These are phyloP conservation scores for Drosophila putrida DNA, from an alignment of 2,888 invertebrate genomes.

Conservation along the genomic window DNA sequence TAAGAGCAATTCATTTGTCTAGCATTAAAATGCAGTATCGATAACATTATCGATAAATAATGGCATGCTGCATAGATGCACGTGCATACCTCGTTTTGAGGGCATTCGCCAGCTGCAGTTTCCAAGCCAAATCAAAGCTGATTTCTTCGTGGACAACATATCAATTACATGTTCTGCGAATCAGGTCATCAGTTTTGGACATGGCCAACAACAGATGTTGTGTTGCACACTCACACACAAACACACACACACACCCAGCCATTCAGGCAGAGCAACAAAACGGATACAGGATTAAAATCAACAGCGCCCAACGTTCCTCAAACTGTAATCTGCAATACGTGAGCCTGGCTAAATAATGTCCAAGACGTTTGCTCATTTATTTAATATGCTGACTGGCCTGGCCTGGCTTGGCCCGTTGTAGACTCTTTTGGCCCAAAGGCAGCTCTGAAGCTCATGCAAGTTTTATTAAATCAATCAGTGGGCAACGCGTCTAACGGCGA, in stretches of 20 bases:
- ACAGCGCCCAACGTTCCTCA: slow-evolving; percentile 36
- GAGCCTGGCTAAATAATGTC: slow-evolving; percentile 41
- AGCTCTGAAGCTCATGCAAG: slow-evolving; percentile 58
- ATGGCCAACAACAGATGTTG: slow-evolving; percentile 56
- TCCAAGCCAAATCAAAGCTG: slow-evolving; percentile 38
- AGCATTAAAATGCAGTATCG: background rate
- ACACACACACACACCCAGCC: slow-evolving; percentile 7
- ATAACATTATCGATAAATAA: slow-evolving; percentile 11
- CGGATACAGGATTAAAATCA: slow-evolving; percentile 56
- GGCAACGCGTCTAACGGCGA: slow-evolving; percentile 71
- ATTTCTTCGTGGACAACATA: slow-evolving; percentile 68
- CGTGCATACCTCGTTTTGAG: slow-evolving; percentile 22
- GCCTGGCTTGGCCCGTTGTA: background rate
- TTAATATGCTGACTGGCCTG: slow-evolving; percentile 68
- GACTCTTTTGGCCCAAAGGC: slow-evolving; percentile 43
- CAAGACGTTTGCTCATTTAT: slow-evolving; percentile 57
- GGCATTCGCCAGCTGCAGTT: slow-evolving; percentile 53
- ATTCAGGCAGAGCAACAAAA: slow-evolving; percentile 8
- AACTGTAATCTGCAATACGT: slow-evolving; percentile 60
- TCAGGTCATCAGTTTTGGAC: slow-evolving; percentile 78
- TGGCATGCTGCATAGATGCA: slow-evolving; percentile 7
- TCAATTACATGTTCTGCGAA: slow-evolving; percentile 76
- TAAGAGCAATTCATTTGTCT: background rate
- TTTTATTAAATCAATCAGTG: slow-evolving; percentile 81
- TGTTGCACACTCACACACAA: slow-evolving; percentile 15